Evolutionary conservation across 2,888 invertebrate species (phyloP).

Genomic region (Boloria euphrosyne): DNA sequence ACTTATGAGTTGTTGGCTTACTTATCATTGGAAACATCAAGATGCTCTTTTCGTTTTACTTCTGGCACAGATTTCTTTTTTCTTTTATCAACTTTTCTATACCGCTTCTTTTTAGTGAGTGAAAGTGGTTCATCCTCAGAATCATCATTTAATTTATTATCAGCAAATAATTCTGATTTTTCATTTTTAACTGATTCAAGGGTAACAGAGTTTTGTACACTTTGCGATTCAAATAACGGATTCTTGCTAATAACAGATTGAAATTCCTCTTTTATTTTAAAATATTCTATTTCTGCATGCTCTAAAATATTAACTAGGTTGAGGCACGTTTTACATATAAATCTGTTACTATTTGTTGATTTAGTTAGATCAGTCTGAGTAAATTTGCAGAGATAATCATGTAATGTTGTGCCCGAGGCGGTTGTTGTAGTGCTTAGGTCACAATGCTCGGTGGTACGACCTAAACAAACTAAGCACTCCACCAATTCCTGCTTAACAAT

Average conservation of each 20-base stretch:
- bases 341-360: conserved; percentile 50
- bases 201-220: conserved; percentile 48
- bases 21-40: conserved; percentile 47
- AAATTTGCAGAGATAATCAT: conserved; percentile 58
- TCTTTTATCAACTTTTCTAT: conserved; percentile 58
- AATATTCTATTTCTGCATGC: conserved; percentile 67
- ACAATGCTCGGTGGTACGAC: conserved; percentile 52
- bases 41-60: conserved; percentile 47
- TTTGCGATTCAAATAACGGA: conserved; percentile 58
- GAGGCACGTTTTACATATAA: conserved; percentile 63
- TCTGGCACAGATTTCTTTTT: conserved; percentile 56
- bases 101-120: conserved; percentile 59
- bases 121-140: conserved; percentile 72
- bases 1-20: conserved; percentile 30
- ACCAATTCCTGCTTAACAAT: conserved; percentile 61
- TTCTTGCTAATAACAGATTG: conserved; percentile 68
- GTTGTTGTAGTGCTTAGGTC: conserved; percentile 58
- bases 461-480: conserved; percentile 65
- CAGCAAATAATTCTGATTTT: conserved; percentile 37
- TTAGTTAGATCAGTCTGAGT: conserved; percentile 53
- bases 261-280: conserved; percentile 65
- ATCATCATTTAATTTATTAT: conserved; percentile 45
- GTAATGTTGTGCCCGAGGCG: conserved; percentile 53
- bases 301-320: conserved; percentile 69
- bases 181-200: conserved; percentile 49